Evolutionary conservation across 2,888 invertebrate species (phyloP).

Genomic region (Xestia rhomboidea): DNA sequence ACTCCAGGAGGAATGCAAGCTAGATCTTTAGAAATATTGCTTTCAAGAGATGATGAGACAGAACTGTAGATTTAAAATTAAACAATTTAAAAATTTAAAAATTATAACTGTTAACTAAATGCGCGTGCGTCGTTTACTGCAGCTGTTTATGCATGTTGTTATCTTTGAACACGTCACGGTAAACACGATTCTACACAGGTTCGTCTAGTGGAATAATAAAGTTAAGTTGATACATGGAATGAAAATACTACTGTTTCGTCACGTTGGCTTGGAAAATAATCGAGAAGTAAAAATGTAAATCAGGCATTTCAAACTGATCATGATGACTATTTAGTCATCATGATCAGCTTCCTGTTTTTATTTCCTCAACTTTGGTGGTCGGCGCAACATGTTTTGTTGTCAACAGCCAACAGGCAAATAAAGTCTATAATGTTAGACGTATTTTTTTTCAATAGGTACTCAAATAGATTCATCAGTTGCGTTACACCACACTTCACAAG

Average conservation of each 20-base stretch:
- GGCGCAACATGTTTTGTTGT: background rate
- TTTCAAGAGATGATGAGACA: background rate
- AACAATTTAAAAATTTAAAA: background rate
- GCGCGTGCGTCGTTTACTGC: slow-evolving; percentile 20
- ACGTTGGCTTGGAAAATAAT: background rate
- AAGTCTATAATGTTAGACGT: background rate
- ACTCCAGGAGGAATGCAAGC: background rate
- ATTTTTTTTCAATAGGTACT: background rate
- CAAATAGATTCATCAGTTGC: too few species aligned
- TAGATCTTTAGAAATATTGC: background rate
- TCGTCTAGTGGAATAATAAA: slow-evolving; percentile 19
- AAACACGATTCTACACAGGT: slow-evolving; percentile 22
- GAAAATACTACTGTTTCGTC: background rate
- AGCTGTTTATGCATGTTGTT: slow-evolving; percentile 30
- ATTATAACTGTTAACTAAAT: background rate
- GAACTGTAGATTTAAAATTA: background rate
- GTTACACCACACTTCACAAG: too few species aligned
- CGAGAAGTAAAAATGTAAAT: background rate
- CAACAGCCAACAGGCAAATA: background rate
- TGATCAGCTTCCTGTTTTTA: background rate
- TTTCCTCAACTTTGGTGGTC: background rate
- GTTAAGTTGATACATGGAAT: background rate
- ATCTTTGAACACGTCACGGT: slow-evolving; percentile 43
- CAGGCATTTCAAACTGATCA: too few species aligned
- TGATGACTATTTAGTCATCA: background rate